Base-by-base conservation (phyloP, 2,888 invertebrate genomes). In the Patella caerulea region DNA sequence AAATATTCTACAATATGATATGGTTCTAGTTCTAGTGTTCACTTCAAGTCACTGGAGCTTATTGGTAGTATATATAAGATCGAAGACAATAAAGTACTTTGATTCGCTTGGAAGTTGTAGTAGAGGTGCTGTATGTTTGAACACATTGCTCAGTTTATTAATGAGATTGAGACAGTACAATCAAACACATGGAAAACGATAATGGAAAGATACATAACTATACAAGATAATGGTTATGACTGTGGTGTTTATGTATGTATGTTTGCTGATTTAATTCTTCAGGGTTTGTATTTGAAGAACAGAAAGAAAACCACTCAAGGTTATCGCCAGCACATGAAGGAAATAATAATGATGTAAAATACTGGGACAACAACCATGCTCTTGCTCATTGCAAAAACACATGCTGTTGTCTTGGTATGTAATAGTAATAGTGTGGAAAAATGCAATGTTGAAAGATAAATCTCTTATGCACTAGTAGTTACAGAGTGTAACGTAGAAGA, bases 161-260 rank as follows among this genome's bases (percentile, higher is more conserved):
- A 65, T 19, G 19, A 19, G 19, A 11, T 65, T 11, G 17, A 65
- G 19, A 19, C n/a, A 19, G 65, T 19, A 19, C n/a, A 9, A 65
- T 19, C 19, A 19, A 19, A 17, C 19, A 19, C 59, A 19, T 59
- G 59, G 19, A 59, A 59, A 59, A 19, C 59, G 7, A 59, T 19
- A 17, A 19, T 59, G 7, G 59, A 59, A 19, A 59, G 17, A 17
- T 19, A 59, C 19, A 59, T 17, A 59, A 17, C 59, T 59, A 59
- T 59, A 19, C 59, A 59, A 19, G n/a, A 17, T 9, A 59, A 59
- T 59, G 2, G n/a, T 59, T 59, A 17, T 59, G 59, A 59, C 19
- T 59, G 19, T 59, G 59, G 59, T 59, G 59, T 59, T 19, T 59
- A 19, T 59, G 59, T 59, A 19, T 59, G 59, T 59, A 59, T 59